Evolutionary conservation across 2,113 vertebrate genomes (phyloP).

Genomic region (Thryonomys swinderianus): DNA sequence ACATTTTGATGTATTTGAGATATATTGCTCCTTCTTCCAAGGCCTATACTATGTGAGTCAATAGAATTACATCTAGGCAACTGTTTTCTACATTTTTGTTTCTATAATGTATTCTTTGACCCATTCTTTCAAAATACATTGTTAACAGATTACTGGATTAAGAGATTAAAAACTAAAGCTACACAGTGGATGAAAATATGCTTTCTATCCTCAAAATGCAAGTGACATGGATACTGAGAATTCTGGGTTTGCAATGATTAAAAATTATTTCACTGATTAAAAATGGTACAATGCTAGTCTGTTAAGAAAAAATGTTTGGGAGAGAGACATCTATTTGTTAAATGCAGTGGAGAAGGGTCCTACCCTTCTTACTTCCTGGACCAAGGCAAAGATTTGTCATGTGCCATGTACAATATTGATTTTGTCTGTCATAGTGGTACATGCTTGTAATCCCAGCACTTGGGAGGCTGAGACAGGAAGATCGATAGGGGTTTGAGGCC

Average conservation of each 20-base stretch:
- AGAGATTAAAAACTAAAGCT: background rate
- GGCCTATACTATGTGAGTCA: background rate
- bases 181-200: background rate
- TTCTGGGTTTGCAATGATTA: background rate
- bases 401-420: background rate
- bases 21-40: background rate
- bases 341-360: background rate
- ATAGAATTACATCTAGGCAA: background rate
- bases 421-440: too few species aligned
- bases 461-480: too few species aligned
- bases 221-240: background rate
- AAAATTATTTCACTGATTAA: background rate
- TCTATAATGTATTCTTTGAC: background rate
- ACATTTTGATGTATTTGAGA: background rate
- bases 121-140: background rate
- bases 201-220: background rate
- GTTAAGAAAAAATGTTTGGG: background rate
- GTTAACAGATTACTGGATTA: background rate
- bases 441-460: too few species aligned
- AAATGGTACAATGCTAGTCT: background rate
- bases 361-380: background rate
- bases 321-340: background rate
- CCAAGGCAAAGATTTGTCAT: background rate
- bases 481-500: too few species aligned
- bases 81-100: background rate